These are phyloP conservation scores for Nasonia vitripennis DNA, from an alignment of 1,140 invertebrate species.

Conservation along the genomic window DNA sequence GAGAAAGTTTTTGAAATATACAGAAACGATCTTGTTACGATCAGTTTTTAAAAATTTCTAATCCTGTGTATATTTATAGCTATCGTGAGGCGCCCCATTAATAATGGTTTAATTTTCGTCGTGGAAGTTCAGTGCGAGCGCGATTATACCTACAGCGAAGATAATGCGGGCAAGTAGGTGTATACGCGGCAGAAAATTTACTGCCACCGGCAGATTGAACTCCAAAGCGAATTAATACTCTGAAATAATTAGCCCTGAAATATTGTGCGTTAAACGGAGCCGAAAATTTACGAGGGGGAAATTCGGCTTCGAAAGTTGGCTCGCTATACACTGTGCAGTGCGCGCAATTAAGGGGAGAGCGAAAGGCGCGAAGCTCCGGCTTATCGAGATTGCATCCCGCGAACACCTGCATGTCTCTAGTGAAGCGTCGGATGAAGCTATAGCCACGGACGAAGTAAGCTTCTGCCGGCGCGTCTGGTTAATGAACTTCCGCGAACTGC, in stretches of 20 bases:
- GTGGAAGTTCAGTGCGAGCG: neutral
- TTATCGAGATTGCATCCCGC: constrained; percentile 62
- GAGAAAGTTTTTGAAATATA: neutral
- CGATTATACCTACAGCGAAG: no score
- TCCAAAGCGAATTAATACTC: neutral
- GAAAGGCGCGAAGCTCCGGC: neutral
- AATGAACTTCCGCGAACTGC: constrained; percentile 50
- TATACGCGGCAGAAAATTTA: neutral
- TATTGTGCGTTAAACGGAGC: neutral
- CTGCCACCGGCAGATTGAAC: neutral
- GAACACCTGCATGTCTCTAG: constrained; percentile 62
- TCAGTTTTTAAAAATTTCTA: neutral
- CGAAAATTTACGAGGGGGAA: constrained; percentile 3
- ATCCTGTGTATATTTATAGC: neutral
- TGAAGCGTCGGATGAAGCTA: constrained; percentile 43
- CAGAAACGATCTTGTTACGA: neutral
- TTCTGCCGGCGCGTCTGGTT: constrained; percentile 9
- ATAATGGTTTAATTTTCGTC: neutral
- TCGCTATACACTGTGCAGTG: neutral
- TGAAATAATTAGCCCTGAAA: neutral
- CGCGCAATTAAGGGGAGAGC: constrained; percentile 6
- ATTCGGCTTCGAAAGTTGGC: neutral
- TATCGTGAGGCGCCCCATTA: no score
- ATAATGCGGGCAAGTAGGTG: no score
- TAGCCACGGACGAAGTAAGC: constrained; percentile 33